Base-by-base conservation (phyloP, 1,140 invertebrate species). In the Pemphigus obesinymphae region DNA sequence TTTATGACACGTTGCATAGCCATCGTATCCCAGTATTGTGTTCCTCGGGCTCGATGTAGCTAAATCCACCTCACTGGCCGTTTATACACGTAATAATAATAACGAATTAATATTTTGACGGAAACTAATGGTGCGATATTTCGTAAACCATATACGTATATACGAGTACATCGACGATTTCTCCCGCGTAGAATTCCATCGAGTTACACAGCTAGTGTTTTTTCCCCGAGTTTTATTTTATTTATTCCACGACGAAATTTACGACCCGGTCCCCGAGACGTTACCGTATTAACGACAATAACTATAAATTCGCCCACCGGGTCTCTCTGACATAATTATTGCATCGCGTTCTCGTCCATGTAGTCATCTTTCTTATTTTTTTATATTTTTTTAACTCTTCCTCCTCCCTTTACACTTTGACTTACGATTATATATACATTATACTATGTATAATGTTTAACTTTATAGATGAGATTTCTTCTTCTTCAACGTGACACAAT, bases 291-390 rank as follows among this genome's bases (percentile, higher is more conserved):
- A 58, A 78, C 75, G 50, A 78, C 53, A 61, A 78, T 78, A 78
- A 78, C 75, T 78, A 78, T 78, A 78, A 78, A 78, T 78, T 78
- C 75, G 75, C 75, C 75, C 75, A 78, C 75, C 53, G 31, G 53
- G 75, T 61, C 75, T 58, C 75, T 29, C 53, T 43, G 75, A 78
- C 75, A 78, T 78, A 78, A 78, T 78, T 78, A 78, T 78, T 61
- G 75, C 75, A 61, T 78, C 43, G 68, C 68, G 43, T 45, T 61
- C 43, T 45, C 40, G 66, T 45, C 23, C 40, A 23, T 70, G 40
- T 45, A 17, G 13, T 70, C n/a, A 43, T 43, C 26, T 43, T 15
- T 13, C 26, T 70, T 43, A 23, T 40, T 68, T 48, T 72, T 72
- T 72, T 29, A 8, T 43, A 43, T 29, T 45, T 29, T 72, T 29